A percentile compares a stretch with the other conserved stretches of the same genome.
These are phyloP conservation scores for Intellagama lesueurii DNA, from an alignment of 2,797 vertebrate genomes.

Conservation along the genomic window DNA sequence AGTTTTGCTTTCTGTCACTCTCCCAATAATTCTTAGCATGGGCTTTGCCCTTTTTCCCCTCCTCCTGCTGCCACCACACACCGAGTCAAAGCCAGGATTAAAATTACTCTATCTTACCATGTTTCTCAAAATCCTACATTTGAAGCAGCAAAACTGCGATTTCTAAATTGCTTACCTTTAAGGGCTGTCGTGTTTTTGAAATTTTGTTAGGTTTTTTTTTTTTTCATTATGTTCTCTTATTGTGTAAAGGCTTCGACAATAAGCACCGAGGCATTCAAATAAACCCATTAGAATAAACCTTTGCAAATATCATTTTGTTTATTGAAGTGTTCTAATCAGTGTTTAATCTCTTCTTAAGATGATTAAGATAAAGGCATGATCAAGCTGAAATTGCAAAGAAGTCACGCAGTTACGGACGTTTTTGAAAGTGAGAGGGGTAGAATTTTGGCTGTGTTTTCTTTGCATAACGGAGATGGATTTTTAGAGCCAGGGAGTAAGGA, in stretches of 20 bases:
- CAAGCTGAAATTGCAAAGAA: neutral
- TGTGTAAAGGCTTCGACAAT: neutral
- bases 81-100: neutral
- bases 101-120: no score
- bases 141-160: neutral
- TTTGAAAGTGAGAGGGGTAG: neutral
- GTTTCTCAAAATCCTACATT: neutral
- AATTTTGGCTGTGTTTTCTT: neutral
- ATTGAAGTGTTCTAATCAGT: slow-evolving; percentile 26
- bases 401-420: neutral
- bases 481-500: neutral
- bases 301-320: slow-evolving; percentile 26
- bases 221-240: neutral
- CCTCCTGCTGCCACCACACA: no score
- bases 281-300: slow-evolving; percentile 16
- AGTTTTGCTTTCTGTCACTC: neutral
- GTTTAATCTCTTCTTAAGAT: slow-evolving; percentile 11
- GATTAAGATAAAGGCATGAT: slow-evolving; percentile 5
- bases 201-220: neutral
- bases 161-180: neutral
- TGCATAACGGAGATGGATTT: neutral
- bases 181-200: neutral
- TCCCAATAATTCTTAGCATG: neutral
- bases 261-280: neutral
- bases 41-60: neutral